Base-by-base conservation (phyloP, 2,888 invertebrate genomes). In the Salpingus planirostris region DNA sequence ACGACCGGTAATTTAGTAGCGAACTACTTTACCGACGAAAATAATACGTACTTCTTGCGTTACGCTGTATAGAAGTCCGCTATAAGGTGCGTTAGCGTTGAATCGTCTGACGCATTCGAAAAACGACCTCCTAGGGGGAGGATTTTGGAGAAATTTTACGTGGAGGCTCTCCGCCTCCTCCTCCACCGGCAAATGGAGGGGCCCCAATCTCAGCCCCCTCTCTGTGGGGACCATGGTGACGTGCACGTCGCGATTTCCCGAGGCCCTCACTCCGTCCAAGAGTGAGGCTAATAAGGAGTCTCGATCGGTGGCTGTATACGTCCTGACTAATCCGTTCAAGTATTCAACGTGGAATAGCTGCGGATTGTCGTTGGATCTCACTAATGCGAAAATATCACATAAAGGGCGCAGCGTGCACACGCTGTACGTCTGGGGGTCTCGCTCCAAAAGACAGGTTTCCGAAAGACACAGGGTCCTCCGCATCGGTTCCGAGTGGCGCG, bases 51-150 rank as follows among this genome's bases (percentile, higher is more conserved):
- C 95, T 67, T 97, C 97, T 70, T 92, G 91, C 13, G 92, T 89
- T 43, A 92, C 85, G 47, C 96, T 91, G 67, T 97, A 95, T 44
- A 91, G 78, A 28, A 98, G 78, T 11, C 98, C 98, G 65, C 91
- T 95, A 69, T 97, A 98, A 2, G 97, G 91, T 52, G 96, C 80
- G 66, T 98, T 98, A 27, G 92, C 88, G 68, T 98, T 98, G 67
- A 98, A 98, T 39, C 97, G 71, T 47, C 88, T 82, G 12, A 98
- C 78, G 47, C 91, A 85, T 60, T 93, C 90, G 13, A 79, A 64
- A 54, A 83, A 80, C 3, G 72, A 65, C 62, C 76, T 73, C 22
- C 71, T 70, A 12, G 72, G 74, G 39, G 80, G 78, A 18, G 74
- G 73, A 49, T 74, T 73, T 49, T 78, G 74, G 21, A 84, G 67